phyloP scores from a whole-genome alignment of 30 jellyfish, hydroid and myxozoan genomes.

The Pseudorhiza aurosa region DNA sequence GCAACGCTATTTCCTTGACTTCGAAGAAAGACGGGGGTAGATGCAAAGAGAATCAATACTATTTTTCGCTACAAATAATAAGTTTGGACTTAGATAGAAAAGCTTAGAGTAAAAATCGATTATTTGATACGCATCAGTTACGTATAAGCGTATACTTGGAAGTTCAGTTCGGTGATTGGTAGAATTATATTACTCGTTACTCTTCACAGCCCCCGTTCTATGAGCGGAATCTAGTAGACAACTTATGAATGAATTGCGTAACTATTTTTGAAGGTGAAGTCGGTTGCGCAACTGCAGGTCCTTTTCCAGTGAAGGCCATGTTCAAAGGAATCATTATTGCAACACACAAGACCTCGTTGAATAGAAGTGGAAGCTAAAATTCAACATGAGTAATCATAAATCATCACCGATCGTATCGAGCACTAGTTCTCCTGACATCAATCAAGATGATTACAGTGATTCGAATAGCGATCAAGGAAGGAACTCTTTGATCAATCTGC shows the following conservation, averaged over 20 bases:
- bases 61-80: too few species aligned
- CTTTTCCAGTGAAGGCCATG: slow-evolving; percentile 9
- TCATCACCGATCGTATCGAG: slow-evolving; percentile 28
- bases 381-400: slow-evolving; percentile 11
- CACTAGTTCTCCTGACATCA: slow-evolving; percentile 19
- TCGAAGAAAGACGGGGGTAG: too few species aligned
- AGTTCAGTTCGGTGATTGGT: not conserved
- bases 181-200: too few species aligned
- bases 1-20: too few species aligned
- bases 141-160: not conserved
- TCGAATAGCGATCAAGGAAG: not conserved
- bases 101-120: too few species aligned
- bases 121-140: not conserved
- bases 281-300: slow-evolving; percentile 72
- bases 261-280: slow-evolving; percentile 7
- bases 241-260: slow-evolving; percentile 74
- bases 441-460: not conserved
- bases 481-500: slow-evolving; percentile 10
- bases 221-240: slow-evolving; percentile 29
- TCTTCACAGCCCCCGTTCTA: slow-evolving; percentile 12
- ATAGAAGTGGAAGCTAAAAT: not conserved
- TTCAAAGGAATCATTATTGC: slow-evolving; percentile 21
- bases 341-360: slow-evolving; percentile 8
- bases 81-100: too few species aligned
- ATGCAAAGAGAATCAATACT: too few species aligned